Conservation (phyloP, 2,113 vertebrate species). For the Periophthalmodon schlosseri region DNA sequence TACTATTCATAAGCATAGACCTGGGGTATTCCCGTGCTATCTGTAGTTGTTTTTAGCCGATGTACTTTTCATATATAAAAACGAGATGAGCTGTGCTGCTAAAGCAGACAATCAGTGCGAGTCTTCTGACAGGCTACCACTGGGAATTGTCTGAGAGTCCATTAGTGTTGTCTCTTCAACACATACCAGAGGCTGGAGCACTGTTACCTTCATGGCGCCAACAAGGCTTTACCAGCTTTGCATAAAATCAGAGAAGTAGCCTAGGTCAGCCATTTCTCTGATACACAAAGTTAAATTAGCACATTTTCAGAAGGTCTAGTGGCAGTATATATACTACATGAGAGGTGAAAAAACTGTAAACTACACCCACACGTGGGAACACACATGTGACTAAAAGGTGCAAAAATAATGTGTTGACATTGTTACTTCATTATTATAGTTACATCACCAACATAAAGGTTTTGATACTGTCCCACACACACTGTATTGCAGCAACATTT, state of each 20-base stretch:
- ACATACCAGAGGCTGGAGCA: slow-evolving; percentile 1
- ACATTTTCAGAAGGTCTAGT: too few species aligned
- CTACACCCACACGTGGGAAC: too few species aligned
- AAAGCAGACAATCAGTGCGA: slow-evolving; percentile 6
- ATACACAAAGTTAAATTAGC: too few species aligned
- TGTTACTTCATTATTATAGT: not conserved
- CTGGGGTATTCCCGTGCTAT: not conserved
- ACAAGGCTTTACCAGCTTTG: slow-evolving; percentile 5
- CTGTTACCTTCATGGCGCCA: slow-evolving; percentile 25
- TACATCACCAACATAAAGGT: not conserved
- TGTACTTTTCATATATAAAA: not conserved
- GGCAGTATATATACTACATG: too few species aligned
- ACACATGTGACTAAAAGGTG: too few species aligned
- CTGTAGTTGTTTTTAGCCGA: not conserved
- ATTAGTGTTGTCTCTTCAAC: slow-evolving; percentile 32
- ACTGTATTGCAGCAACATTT: not conserved
- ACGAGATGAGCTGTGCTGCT: not conserved
- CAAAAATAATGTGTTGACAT: too few species aligned
- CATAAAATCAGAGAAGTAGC: not conserved
- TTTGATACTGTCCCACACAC: not conserved
- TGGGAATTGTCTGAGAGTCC: slow-evolving; percentile 31
- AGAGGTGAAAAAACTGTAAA: too few species aligned
- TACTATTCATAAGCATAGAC: not conserved
- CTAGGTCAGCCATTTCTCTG: not conserved
- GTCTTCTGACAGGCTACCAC: slow-evolving; percentile 15